Percentiles rank a stretch among this genome's conserved stretches.
phyloP scores from a whole-genome alignment of 2,888 invertebrate genomes.

The Cyclophora albipunctata region DNA sequence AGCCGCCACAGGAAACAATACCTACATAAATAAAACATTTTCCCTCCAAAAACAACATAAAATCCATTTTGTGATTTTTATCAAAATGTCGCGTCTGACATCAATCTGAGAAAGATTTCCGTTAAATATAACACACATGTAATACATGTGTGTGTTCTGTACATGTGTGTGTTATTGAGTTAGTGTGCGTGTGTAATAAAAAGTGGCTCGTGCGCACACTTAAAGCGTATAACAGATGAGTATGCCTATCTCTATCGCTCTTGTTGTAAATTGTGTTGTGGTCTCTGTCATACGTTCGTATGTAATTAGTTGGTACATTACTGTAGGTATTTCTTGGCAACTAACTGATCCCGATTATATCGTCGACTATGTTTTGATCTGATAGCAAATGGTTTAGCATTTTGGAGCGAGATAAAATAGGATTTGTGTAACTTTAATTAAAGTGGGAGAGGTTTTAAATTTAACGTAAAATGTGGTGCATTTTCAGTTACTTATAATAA shows the following conservation, averaged over 20 bases:
- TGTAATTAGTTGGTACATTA: conserved; percentile 45
- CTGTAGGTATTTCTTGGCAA: conserved; percentile 3
- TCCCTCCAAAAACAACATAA: neutral
- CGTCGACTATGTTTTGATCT: conserved; percentile 13
- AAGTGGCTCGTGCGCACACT: conserved; percentile 51
- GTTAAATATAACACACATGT: conserved; percentile 32
- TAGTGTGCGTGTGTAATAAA: conserved; percentile 33
- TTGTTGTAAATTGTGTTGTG: conserved; percentile 4
- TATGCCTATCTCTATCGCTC: conserved; percentile 27
- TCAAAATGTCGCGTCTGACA: conserved; percentile 44
- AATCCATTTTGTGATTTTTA: conserved; percentile 29
- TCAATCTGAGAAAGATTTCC: conserved; percentile 58
- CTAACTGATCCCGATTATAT: conserved; percentile 7
- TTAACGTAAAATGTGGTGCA: too few species aligned
- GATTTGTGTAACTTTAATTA: too few species aligned
- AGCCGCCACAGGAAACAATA: too few species aligned
- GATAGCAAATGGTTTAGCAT: conserved; percentile 12
- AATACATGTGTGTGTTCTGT: conserved; percentile 3
- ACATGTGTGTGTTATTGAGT: conserved; percentile 7
- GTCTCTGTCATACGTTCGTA: conserved; percentile 28
- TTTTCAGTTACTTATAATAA: too few species aligned
- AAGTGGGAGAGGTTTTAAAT: too few species aligned
- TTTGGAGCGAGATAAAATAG: too few species aligned
- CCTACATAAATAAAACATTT: too few species aligned
- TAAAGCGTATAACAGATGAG: conserved; percentile 46